phyloP scores from a whole-genome alignment of 1,140 invertebrate species.

The Eueides isabella region DNA sequence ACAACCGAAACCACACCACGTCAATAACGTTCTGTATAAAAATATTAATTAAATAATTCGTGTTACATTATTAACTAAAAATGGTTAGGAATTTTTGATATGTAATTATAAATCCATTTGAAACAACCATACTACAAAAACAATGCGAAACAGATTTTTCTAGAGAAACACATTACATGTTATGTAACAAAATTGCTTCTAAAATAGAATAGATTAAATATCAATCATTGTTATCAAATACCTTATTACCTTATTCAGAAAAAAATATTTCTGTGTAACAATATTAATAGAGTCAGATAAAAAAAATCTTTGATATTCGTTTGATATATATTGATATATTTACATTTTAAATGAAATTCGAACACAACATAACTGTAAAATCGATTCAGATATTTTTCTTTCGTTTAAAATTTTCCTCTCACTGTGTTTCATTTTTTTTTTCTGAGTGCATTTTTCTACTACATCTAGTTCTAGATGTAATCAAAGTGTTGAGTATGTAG shows the following conservation, averaged over 20 bases:
- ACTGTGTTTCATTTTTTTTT: background rate
- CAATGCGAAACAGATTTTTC: background rate
- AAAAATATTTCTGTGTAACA: no score
- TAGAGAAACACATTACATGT: background rate
- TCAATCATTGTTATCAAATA: constrained; percentile 8
- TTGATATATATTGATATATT: no score
- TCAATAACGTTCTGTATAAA: background rate
- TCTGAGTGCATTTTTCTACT: background rate
- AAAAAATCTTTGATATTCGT: no score
- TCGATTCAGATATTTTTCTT: background rate
- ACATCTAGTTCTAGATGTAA: background rate
- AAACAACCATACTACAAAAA: background rate
- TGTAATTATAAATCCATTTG: constrained; percentile 10
- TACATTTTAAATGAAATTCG: no score
- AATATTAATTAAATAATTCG: background rate
- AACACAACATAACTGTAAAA: no score
- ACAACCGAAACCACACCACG: background rate
- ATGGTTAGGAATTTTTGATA: background rate
- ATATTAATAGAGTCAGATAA: background rate
- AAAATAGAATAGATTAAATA: constrained; percentile 1
- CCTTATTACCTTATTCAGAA: no score
- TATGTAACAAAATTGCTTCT: constrained; percentile 1
- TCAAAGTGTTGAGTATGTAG: background rate
- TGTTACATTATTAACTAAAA: background rate
- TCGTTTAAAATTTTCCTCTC: background rate